Percentiles rank a stretch among this genome's conserved stretches.
Evolutionary conservation across 2,797 vertebrate species (phyloP).

Genomic region (Picus viridis): DNA sequence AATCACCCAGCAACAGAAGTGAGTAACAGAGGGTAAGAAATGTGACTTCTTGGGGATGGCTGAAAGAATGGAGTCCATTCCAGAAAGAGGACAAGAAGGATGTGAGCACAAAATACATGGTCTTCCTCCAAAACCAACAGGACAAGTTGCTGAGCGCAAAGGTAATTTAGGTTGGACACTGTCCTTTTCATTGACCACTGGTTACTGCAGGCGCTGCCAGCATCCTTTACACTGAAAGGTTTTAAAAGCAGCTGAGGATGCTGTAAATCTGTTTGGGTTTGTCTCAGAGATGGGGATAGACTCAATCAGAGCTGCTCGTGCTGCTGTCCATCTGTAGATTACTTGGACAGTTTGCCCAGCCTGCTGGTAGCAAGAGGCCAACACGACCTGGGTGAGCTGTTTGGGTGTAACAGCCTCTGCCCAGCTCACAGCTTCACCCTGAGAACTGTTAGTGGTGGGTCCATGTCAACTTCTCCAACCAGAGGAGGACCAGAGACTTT

Average conservation of each 20-base stretch:
- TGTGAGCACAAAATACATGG: neutral
- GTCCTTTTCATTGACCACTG: neutral
- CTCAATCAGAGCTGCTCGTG: neutral
- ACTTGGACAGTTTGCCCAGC: neutral
- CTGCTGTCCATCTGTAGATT: fast-evolving
- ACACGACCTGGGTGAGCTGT: fast-evolving
- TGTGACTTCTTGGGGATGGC: neutral
- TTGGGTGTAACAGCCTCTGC: neutral
- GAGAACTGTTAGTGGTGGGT: neutral
- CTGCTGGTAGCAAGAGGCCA: neutral
- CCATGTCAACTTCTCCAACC: neutral
- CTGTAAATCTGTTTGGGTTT: neutral
- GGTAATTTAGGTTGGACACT: neutral
- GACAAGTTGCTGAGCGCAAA: neutral
- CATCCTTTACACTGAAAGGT: neutral
- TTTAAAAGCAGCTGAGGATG: neutral
- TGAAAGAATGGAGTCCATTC: neutral
- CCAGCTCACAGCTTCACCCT: neutral
- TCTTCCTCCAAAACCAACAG: neutral
- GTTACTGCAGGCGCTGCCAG: fast-evolving
- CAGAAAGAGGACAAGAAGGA: neutral
- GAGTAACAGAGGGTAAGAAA: neutral
- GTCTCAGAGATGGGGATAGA: neutral
- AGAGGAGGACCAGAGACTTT: neutral
- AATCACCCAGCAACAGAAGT: neutral